Evolutionary conservation across 53 echinoderm and acorn worm genomes (phyloP).

Genomic region (Arbacia lixula): DNA sequence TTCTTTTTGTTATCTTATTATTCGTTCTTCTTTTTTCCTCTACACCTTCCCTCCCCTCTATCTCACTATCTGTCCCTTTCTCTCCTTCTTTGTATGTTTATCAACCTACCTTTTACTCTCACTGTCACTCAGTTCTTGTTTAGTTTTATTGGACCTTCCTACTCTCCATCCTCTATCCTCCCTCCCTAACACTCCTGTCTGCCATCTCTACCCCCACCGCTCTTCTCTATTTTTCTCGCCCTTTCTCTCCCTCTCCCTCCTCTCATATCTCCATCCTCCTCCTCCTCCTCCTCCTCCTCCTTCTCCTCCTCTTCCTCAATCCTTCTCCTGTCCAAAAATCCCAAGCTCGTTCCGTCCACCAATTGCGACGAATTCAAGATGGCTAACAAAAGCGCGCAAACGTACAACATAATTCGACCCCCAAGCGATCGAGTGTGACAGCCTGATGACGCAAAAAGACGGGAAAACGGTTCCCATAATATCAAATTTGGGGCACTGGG

Average conservation of each 20-base stretch:
- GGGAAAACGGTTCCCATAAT: conserved; percentile 34
- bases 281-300: not conserved
- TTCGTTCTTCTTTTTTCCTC: not conserved
- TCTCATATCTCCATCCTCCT: not conserved
- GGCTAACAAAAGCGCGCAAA: conserved; percentile 42
- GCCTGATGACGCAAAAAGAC: conserved; percentile 45
- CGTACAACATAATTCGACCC: conserved; percentile 37
- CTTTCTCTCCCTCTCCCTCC: not conserved
- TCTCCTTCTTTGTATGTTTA: not conserved
- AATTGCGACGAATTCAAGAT: conserved; percentile 29
- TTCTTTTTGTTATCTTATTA: not conserved
- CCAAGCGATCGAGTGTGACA: conserved; percentile 29
- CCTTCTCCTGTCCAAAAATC: not conserved
- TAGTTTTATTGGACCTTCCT: not conserved
- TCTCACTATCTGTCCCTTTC: not conserved
- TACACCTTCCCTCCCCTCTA: not conserved
- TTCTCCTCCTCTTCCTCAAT: conserved; percentile 1
- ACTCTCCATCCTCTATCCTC: not conserved
- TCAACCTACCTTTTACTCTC: not conserved
- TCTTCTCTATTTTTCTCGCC: not conserved
- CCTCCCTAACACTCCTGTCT: conserved; percentile 5
- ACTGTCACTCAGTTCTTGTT: not conserved
- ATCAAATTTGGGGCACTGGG: conserved; percentile 44
- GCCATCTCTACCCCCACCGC: no score
- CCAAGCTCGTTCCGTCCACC: not conserved